These are phyloP conservation scores for cat (Felis catus) DNA, from an alignment of 2,113 vertebrate genomes.

Conservation along the genomic window F.catus_Fca126_mat1.0 CM031418.1:88736501-88737000, in stretches of 20 bases:
- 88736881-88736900: neutral
- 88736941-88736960: neutral
- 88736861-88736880: neutral
- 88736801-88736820: neutral
- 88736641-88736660: neutral
- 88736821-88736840: neutral
- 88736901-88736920: neutral
- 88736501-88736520: neutral
- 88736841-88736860: neutral
- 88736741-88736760: neutral
- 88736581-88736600: neutral
- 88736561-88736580: too few relatives aligned
- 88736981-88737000: neutral
- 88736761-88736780: neutral
- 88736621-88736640: neutral
- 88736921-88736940: neutral
- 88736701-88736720: neutral
- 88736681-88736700: slow-evolving; percentile 9
- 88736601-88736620: neutral
- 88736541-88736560: neutral
- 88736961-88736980: neutral
- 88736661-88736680: neutral
- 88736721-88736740: neutral
- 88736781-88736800: neutral
- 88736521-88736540: neutral